These are phyloP conservation scores for Oxyura jamaicensis DNA, from an alignment of 2,113 vertebrate genomes.

Conservation along the genomic window DNA sequence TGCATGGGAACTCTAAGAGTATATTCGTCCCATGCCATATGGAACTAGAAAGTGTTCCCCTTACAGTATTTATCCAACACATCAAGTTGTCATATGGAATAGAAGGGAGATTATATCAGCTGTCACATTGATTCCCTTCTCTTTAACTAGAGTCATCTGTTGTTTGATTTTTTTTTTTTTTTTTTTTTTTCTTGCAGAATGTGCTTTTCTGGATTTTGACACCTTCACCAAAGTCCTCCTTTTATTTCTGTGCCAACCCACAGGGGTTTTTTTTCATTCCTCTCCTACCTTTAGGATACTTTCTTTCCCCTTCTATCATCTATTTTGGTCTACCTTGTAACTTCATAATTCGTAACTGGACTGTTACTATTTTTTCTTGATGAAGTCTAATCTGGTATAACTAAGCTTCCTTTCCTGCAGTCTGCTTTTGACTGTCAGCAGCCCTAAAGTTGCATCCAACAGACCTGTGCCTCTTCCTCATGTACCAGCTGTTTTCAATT, in stretches of 20 bases:
- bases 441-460: neutral
- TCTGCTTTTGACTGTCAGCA: neutral
- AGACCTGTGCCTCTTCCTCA: neutral
- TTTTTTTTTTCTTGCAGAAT: neutral
- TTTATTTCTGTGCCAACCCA: neutral
- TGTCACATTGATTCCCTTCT: neutral
- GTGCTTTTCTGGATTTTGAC: neutral
- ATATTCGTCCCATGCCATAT: neutral
- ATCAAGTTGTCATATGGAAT: neutral
- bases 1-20: neutral
- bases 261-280: neutral
- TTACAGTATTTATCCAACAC: conserved; percentile 11
- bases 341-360: neutral
- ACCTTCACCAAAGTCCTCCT: neutral
- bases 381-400: neutral
- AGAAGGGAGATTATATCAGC: neutral
- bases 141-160: conserved; percentile 1
- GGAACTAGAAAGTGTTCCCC: neutral
- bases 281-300: neutral
- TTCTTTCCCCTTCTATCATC: neutral
- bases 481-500: neutral
- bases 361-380: neutral
- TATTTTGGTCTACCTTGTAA: neutral
- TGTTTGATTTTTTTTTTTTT: neutral
- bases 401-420: neutral